Evolutionary conservation across 2,888 invertebrate genomes (phyloP).

Genomic region (Hyalella azteca): DNA sequence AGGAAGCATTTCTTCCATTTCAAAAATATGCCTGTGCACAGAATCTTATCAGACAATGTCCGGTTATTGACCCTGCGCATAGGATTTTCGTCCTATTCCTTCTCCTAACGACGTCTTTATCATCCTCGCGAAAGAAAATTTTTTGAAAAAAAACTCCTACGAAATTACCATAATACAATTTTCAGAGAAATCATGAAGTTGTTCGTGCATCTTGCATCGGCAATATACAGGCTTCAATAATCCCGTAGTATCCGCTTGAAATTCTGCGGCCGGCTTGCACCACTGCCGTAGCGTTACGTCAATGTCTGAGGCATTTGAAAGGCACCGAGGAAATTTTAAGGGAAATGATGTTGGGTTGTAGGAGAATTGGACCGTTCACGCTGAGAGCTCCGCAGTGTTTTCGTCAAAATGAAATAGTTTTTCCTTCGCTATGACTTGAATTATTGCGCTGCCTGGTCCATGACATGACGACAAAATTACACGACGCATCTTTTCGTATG

Average conservation of each 20-base stretch:
- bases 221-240: conserved; percentile 5
- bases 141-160: too few relatives aligned
- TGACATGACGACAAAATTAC: background rate
- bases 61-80: too few relatives aligned
- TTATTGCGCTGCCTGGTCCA: background rate
- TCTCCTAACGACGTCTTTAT: too few relatives aligned
- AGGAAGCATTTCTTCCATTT: too few relatives aligned
- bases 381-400: background rate
- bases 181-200: too few relatives aligned
- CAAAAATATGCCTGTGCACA: too few relatives aligned
- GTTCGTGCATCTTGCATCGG: too few relatives aligned
- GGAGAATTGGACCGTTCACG: background rate
- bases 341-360: background rate
- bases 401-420: conserved; percentile 5
- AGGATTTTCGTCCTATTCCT: too few relatives aligned
- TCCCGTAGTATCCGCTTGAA: conserved; percentile 1
- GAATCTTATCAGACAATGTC: too few relatives aligned
- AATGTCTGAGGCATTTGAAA: background rate
- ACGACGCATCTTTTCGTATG: too few relatives aligned
- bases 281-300: background rate
- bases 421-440: background rate
- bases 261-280: background rate
- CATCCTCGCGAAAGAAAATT: too few relatives aligned
- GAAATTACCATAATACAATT: too few relatives aligned
- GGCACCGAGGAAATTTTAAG: background rate